Conservation (phyloP, 2,888 invertebrate genomes). For the Pristionchus japonicus region DNA sequence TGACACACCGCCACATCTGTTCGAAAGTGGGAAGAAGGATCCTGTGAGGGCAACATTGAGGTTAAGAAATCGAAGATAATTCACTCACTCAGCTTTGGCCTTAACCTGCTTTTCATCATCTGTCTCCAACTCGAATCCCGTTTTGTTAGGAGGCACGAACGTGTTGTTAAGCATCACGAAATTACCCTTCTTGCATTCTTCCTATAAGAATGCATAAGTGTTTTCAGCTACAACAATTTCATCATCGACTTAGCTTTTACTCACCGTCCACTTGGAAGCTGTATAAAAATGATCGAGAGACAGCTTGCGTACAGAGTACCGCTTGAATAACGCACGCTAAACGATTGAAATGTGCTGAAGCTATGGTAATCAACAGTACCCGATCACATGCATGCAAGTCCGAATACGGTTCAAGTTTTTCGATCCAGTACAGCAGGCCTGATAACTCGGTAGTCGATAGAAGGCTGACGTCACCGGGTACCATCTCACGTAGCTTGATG, state of each 20-base stretch:
- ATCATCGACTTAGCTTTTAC: neutral
- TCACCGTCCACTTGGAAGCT: constrained; percentile 65
- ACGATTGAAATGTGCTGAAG: neutral
- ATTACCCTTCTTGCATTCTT: constrained; percentile 54
- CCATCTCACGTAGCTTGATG: constrained; percentile 60
- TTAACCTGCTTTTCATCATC: constrained; percentile 65
- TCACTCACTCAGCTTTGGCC: constrained; percentile 62
- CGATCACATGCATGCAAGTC: constrained; percentile 60
- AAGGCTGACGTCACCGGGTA: constrained; percentile 65
- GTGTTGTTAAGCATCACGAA: constrained; percentile 73
- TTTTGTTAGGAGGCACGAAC: constrained; percentile 64
- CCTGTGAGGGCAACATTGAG: constrained; percentile 53
- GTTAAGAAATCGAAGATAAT: too few relatives aligned
- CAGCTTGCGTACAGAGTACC: constrained; percentile 70
- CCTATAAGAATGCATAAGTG: constrained; percentile 40
- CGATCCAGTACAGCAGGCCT: constrained; percentile 72
- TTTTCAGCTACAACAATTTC: neutral
- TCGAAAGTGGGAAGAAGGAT: constrained; percentile 69
- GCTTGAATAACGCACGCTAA: constrained; percentile 57
- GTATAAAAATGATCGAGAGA: constrained; percentile 71
- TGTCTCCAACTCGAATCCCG: constrained; percentile 68
- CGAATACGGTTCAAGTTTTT: constrained; percentile 65
- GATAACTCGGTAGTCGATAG: constrained; percentile 67
- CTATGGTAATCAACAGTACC: constrained; percentile 18
- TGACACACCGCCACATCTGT: constrained; percentile 68